Percentiles rank a stretch among this genome's conserved stretches.
Evolutionary conservation across 1,140 invertebrate species (phyloP).

Genomic region (Polyergus mexicanus): DNA sequence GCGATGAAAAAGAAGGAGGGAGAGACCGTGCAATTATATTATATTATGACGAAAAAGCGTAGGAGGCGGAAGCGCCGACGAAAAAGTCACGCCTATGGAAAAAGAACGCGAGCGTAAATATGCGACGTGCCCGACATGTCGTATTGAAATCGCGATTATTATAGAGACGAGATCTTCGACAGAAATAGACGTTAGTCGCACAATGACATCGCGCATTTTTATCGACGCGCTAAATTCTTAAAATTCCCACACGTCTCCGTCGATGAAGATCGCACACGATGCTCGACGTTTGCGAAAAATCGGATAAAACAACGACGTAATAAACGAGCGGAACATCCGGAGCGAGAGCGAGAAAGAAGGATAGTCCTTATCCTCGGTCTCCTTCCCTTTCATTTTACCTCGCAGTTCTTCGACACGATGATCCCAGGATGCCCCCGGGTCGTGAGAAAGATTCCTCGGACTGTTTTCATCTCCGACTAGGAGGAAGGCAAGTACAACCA

Average conservation of each 20-base stretch:
- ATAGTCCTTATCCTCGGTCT: conserved; percentile 3
- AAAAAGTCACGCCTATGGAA: not conserved
- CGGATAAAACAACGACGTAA: conserved; percentile 28
- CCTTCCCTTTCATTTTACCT: conserved; percentile 40
- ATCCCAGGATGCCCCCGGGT: conserved; percentile 63
- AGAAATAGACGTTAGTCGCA: not conserved
- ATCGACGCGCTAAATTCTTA: not conserved
- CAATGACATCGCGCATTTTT: not conserved
- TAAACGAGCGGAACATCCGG: conserved; percentile 19
- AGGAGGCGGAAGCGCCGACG: not conserved
- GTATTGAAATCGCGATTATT: conserved; percentile 19
- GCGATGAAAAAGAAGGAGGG: not conserved
- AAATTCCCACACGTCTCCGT: conserved; percentile 2
- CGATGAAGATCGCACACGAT: not conserved
- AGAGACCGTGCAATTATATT: not conserved
- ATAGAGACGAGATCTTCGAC: not conserved
- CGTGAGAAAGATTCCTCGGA: conserved; percentile 71
- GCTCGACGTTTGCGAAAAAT: conserved; percentile 25
- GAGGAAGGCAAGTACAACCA: conserved; percentile 38
- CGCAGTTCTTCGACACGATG: conserved; percentile 59
- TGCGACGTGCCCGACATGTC: not conserved
- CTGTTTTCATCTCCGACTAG: conserved; percentile 67
- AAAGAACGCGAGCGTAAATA: not conserved
- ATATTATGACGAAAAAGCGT: not conserved
- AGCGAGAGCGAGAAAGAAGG: conserved; percentile 5